phyloP scores from a whole-genome alignment of 2,113 vertebrate species.

The Gadus macrocephalus region DNA sequence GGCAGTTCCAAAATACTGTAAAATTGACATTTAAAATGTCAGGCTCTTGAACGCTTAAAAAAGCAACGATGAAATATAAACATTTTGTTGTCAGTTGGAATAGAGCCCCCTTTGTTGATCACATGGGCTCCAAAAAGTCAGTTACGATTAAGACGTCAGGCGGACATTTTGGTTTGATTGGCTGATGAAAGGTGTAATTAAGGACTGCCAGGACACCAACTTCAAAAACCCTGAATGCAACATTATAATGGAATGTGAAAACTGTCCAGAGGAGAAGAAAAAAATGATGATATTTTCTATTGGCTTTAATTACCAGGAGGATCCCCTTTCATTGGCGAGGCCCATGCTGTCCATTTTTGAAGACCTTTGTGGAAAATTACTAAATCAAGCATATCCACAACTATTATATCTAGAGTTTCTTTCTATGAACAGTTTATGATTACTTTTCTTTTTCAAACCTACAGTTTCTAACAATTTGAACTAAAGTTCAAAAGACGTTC shows the following conservation, averaged over 20 bases:
- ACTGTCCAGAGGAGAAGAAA: conserved; percentile 66
- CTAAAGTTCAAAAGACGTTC: too few species aligned
- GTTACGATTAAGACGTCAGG: conserved; percentile 59
- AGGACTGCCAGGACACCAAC: conserved; percentile 59
- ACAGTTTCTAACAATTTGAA: not conserved
- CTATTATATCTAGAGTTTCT: conserved; percentile 43
- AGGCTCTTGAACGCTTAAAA: not conserved
- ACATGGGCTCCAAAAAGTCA: conserved; percentile 46
- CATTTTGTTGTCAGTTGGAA: conserved; percentile 41
- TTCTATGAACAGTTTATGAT: conserved; percentile 29
- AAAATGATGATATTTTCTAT: conserved; percentile 69
- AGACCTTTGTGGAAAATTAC: conserved; percentile 59
- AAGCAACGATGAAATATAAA: not conserved
- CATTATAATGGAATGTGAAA: conserved; percentile 73
- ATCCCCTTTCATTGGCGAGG: conserved; percentile 67
- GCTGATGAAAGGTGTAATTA: conserved; percentile 74
- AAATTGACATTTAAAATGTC: not conserved
- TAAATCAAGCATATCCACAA: conserved; percentile 59
- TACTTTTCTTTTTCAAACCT: conserved; percentile 43
- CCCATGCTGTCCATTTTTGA: conserved; percentile 62
- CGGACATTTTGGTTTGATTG: conserved; percentile 66
- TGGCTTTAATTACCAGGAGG: conserved; percentile 72
- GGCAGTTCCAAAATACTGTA: too few species aligned
- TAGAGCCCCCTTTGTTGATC: conserved; percentile 45
- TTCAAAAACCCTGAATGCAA: conserved; percentile 65